Evolutionary conservation across 2,888 invertebrate species (phyloP), one percentile per base, ranked within the genome.

Genomic region (Drosophila peninsularis): DNA sequence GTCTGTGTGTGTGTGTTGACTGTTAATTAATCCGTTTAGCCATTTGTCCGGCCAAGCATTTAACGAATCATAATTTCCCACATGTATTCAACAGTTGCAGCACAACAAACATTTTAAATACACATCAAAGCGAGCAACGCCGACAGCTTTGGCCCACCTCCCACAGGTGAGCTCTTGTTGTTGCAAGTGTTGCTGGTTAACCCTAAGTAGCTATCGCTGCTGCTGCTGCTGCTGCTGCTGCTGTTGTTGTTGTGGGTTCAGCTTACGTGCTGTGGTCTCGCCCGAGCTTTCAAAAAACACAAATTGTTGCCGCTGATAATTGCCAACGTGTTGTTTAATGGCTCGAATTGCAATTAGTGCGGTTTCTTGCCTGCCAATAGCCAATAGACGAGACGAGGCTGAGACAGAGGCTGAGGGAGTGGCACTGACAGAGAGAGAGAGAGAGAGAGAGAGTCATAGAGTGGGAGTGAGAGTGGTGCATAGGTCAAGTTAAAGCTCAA

Each of bases 151-250:
- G 27, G 41, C 24, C 34, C 13, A 36, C 34, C 34, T 2, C 42
- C 37, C 30, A 21, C 53, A 39, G 39, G 10, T 4, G 0, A 32
- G 32, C 11, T 32, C n/a, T 19, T 30, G 37, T 34, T 41, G 58
- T 19, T 52, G 39, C 61, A 89, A 88, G 90, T 91, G 90, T 90
- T 77, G 83, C 75, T 88, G 90, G 90, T 90, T 90, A 90, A 91
- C 90, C 90, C 68, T 76, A 85, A 90, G 89, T 75, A 77, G 70
- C 77, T 71, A 52, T 50, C 50, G 75, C n/a, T 68, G 42, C 52
- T 63, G 62, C 21, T 66, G 49, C 10, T 72, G 67, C 50, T 57
- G 78, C 14, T 66, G 41, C 53, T 60, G 27, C 54, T 30, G 32
- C 7, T 24, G 5, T 30, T 19, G n/a, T 50, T 17, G 41, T 66